Evolutionary conservation across 2,113 vertebrate species (phyloP).

Genomic region (Romanogobio albipinnatus): DNA sequence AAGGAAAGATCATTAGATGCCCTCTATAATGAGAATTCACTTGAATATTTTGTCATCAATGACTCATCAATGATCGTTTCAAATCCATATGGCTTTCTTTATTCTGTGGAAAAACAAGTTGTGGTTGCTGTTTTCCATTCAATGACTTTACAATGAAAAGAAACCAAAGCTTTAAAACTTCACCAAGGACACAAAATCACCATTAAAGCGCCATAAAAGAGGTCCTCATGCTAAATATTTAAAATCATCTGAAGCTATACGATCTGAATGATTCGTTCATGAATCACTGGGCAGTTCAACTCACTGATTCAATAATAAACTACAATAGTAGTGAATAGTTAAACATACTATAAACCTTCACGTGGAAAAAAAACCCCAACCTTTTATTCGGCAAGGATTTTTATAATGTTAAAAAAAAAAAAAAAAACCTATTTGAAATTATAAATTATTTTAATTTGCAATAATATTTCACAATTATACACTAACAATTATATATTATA

Average conservation of each 20-base stretch:
- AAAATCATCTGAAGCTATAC: background rate
- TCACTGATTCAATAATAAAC: too few relatives aligned
- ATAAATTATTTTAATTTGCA: too few relatives aligned
- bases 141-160: background rate
- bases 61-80: background rate
- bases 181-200: background rate
- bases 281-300: too few relatives aligned
- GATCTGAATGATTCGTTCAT: background rate
- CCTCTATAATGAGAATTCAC: slow-evolving; percentile 42
- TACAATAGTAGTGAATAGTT: too few relatives aligned
- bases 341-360: too few relatives aligned
- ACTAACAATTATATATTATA: too few relatives aligned
- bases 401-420: too few relatives aligned
- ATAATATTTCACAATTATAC: too few relatives aligned
- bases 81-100: background rate
- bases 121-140: background rate
- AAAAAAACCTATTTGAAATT: too few relatives aligned
- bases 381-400: too few relatives aligned
- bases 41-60: background rate
- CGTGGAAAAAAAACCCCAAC: too few relatives aligned
- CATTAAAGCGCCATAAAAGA: background rate
- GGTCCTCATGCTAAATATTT: background rate
- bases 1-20: slow-evolving; percentile 35
- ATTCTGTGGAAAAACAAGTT: background rate
- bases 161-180: background rate